Conservation (phyloP, 1,140 invertebrate genomes). For the Aphidius gifuensis region DNA sequence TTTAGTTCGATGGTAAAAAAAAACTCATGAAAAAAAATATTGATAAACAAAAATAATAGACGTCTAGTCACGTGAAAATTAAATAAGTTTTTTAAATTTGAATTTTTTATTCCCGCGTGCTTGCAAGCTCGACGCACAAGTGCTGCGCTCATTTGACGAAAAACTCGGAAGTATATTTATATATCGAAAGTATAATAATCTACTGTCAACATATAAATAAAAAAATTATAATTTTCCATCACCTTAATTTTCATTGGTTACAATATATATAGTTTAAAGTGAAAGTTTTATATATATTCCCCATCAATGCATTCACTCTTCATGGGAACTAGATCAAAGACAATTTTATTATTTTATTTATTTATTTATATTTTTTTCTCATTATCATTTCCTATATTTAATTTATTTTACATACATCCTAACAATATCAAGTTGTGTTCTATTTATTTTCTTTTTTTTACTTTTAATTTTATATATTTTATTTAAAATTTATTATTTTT, state of each 20-base stretch:
- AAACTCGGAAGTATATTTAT: too few species aligned
- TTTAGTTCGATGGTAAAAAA: conserved; percentile 11
- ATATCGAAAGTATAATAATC: too few species aligned
- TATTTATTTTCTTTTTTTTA: too few species aligned
- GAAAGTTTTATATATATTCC: not conserved
- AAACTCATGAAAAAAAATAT: not conserved
- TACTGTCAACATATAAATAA: not conserved
- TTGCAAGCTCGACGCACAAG: conserved; percentile 4
- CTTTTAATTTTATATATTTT: too few species aligned
- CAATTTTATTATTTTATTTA: not conserved
- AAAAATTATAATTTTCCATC: not conserved
- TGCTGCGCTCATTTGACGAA: too few species aligned
- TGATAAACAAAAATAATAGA: not conserved
- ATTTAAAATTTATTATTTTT: too few species aligned
- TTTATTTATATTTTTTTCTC: too few species aligned
- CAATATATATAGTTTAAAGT: not conserved
- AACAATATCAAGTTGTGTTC: too few species aligned
- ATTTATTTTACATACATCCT: too few species aligned
- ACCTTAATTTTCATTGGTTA: not conserved
- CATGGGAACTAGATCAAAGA: conserved; percentile 19
- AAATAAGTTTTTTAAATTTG: too few species aligned
- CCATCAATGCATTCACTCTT: conserved; percentile 13
- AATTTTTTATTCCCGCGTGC: not conserved
- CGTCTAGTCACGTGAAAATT: too few species aligned
- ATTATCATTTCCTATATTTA: too few species aligned